Conservation (phyloP, 2,797 vertebrate species). For the Pipistrellus pygmaeus region DNA sequence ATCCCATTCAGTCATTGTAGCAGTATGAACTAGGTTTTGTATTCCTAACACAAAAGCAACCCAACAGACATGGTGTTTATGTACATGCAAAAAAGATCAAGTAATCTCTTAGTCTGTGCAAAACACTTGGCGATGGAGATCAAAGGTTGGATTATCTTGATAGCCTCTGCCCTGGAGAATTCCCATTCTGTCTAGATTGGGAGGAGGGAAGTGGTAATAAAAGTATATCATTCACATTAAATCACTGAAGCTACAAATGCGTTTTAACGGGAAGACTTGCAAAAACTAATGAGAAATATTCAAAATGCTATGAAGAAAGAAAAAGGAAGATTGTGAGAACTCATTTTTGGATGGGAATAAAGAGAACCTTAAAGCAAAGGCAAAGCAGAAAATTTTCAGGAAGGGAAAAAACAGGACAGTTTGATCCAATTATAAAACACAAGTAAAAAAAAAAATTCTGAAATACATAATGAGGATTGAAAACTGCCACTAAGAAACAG, state of each 20-base stretch:
- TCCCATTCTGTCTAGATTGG: not conserved
- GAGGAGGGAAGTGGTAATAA: not conserved
- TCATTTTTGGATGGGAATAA: not conserved
- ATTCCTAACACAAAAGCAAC: slow-evolving; percentile 30
- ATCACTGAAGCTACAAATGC: not conserved
- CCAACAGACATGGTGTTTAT: not conserved
- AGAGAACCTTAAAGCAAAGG: not conserved
- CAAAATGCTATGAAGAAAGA: not conserved
- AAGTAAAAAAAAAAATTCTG: not conserved
- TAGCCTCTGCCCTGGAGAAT: not conserved
- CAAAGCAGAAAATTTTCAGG: not conserved
- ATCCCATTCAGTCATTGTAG: not conserved
- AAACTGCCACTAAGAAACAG: not conserved
- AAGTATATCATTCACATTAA: not conserved
- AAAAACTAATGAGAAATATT: not conserved
- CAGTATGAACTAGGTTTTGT: not conserved
- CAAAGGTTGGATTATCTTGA: not conserved
- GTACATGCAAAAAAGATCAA: not conserved
- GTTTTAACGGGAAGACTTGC: not conserved
- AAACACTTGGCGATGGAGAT: not conserved
- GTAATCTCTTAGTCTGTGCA: not conserved
- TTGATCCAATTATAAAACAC: not conserved
- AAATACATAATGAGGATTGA: not conserved
- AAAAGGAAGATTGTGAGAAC: not conserved
- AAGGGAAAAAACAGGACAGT: not conserved